A percentile compares a stretch with the other conserved stretches of the same genome.
phyloP scores from a whole-genome alignment of 2,888 invertebrate species.

The Eudemis profundana region DNA sequence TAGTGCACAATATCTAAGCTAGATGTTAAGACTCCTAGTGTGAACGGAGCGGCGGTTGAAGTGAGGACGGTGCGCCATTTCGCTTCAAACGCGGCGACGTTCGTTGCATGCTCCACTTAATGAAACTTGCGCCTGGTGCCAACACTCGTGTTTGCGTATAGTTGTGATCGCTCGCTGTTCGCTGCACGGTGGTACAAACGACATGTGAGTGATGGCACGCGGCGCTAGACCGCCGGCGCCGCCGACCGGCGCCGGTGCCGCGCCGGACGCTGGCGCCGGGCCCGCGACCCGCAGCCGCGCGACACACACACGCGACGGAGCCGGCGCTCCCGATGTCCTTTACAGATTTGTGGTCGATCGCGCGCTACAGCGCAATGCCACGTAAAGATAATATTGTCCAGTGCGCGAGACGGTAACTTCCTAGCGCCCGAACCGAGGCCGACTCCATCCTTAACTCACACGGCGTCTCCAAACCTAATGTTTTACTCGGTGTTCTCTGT shows the following conservation, averaged over 20 bases:
- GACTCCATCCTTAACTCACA: conserved; percentile 71
- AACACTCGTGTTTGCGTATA: conserved; percentile 42
- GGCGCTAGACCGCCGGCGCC: conserved; percentile 55
- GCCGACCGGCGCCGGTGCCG: conserved; percentile 61
- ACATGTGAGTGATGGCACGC: conserved; percentile 58
- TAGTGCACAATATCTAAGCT: conserved; percentile 69
- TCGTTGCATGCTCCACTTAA: conserved; percentile 76
- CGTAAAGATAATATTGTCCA: conserved; percentile 33
- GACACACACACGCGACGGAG: conserved; percentile 82
- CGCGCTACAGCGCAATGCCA: conserved; percentile 35
- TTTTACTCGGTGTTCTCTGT: conserved; percentile 75
- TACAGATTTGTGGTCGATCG: conserved; percentile 58
- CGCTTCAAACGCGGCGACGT: conserved; percentile 63
- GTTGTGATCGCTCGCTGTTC: conserved; percentile 34
- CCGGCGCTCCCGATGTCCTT: conserved; percentile 76
- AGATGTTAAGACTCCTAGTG: conserved; percentile 67
- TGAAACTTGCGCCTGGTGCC: conserved; percentile 65
- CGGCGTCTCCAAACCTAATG: conserved; percentile 68
- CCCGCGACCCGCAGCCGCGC: conserved; percentile 61
- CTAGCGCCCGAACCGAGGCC: conserved; percentile 51
- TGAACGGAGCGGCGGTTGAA: conserved; percentile 63
- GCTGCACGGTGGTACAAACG: conserved; percentile 37
- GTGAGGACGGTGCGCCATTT: conserved; percentile 44
- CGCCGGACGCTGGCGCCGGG: conserved; percentile 27
- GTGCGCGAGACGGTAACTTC: conserved; percentile 29